These are phyloP conservation scores for Plebejus anna DNA, from an alignment of 2,888 invertebrate genomes.

Conservation along the genomic window DNA sequence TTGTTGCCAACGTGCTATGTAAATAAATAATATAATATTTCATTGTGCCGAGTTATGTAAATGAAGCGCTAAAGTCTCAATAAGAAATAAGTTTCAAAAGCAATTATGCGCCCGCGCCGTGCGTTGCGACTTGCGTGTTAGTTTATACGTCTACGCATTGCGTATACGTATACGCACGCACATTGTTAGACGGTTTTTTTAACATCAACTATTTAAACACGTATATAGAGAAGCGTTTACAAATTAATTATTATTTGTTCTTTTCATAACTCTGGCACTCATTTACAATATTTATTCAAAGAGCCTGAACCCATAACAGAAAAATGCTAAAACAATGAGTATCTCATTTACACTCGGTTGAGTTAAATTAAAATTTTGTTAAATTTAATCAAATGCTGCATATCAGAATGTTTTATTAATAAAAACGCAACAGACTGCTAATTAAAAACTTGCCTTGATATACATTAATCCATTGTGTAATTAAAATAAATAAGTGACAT, in stretches of 20 bases:
- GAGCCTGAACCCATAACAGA: background rate
- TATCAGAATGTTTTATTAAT: background rate
- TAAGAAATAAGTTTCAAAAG: background rate
- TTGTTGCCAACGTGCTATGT: constrained; percentile 24
- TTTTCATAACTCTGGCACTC: background rate
- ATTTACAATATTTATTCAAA: background rate
- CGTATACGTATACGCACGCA: background rate
- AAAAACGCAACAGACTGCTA: constrained; percentile 13
- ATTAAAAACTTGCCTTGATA: constrained; percentile 4
- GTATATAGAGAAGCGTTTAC: background rate
- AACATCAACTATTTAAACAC: background rate
- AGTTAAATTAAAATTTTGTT: background rate
- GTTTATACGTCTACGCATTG: background rate
- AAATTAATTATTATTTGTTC: background rate
- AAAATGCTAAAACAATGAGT: background rate
- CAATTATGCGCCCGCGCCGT: background rate
- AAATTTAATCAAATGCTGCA: background rate
- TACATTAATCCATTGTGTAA: background rate
- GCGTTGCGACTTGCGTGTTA: background rate
- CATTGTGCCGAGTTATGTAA: constrained; percentile 2
- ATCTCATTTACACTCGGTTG: background rate
- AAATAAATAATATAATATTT: background rate
- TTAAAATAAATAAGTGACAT: background rate
- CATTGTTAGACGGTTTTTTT: background rate
- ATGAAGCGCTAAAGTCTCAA: background rate